Percentiles rank a stretch among this genome's conserved stretches.
Conservation (phyloP, 2,888 invertebrate genomes). For the Trichogramma evanescens region DNA sequence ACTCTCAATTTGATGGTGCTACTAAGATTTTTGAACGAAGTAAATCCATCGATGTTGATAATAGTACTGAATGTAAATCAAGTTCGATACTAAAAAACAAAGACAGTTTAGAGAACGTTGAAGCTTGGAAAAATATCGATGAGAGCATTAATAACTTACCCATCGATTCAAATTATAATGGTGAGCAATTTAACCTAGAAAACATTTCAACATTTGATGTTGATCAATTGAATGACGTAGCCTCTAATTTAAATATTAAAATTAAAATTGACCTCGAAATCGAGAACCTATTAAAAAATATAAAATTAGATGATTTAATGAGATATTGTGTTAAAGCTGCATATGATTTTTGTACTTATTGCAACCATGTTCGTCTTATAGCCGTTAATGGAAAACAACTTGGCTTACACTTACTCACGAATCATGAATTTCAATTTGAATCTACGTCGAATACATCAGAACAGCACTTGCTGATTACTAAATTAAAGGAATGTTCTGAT, state of each 20-base stretch:
- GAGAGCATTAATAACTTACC: background rate
- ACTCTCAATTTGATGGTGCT: background rate
- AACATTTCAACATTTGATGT: slow-evolving; percentile 56
- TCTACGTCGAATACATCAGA: slow-evolving; percentile 44
- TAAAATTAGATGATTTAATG: slow-evolving; percentile 63
- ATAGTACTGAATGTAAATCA: slow-evolving; percentile 8
- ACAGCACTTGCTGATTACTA: slow-evolving; percentile 54
- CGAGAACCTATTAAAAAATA: slow-evolving; percentile 68
- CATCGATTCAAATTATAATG: slow-evolving; percentile 23
- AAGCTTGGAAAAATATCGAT: background rate
- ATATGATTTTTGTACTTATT: slow-evolving; percentile 69
- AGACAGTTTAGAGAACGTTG: slow-evolving; percentile 2
- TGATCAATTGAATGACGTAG: background rate
- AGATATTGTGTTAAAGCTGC: slow-evolving; percentile 68
- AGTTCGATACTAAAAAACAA: background rate
- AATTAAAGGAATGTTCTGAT: slow-evolving; percentile 57
- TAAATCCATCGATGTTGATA: background rate
- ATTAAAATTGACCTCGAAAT: slow-evolving; percentile 56
- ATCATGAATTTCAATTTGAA: slow-evolving; percentile 63
- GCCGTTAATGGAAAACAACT: slow-evolving; percentile 78
- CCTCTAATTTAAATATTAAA: too few species aligned
- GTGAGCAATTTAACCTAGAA: slow-evolving; percentile 53
- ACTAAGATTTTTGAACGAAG: slow-evolving; percentile 1
- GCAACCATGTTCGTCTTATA: slow-evolving; percentile 78
- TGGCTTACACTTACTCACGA: slow-evolving; percentile 69